These are phyloP conservation scores for Gymnarchus niloticus DNA, from an alignment of 2,113 vertebrate genomes.

Conservation along the genomic window DNA sequence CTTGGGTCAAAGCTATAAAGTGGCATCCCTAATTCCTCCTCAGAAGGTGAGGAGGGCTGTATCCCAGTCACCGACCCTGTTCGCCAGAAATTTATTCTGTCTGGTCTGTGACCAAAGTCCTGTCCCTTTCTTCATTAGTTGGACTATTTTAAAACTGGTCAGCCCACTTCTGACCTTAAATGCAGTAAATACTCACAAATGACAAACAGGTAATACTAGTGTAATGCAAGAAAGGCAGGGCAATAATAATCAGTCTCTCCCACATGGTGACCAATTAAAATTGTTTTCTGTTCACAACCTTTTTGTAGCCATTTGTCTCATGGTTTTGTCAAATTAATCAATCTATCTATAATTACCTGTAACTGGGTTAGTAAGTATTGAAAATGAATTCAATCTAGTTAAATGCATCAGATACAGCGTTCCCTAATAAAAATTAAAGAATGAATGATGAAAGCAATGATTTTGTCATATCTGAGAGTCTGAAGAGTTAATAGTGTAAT, in stretches of 20 bases:
- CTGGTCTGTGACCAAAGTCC: too few species aligned
- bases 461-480: background rate
- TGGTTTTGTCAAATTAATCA: slow-evolving; percentile 35
- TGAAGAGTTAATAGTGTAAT: slow-evolving; percentile 1
- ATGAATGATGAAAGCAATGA: background rate
- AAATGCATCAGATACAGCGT: background rate
- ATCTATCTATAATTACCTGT: background rate
- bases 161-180: too few species aligned
- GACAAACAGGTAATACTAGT: too few species aligned
- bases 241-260: slow-evolving; percentile 6
- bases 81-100: too few species aligned
- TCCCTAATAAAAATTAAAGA: background rate
- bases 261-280: slow-evolving; percentile 20
- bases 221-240: background rate
- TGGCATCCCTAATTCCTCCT: too few species aligned
- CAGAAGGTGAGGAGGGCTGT: too few species aligned
- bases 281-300: background rate
- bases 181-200: too few species aligned
- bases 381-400: background rate
- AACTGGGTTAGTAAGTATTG: background rate
- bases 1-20: too few species aligned
- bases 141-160: too few species aligned
- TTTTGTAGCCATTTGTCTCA: slow-evolving; percentile 18
- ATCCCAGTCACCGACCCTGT: too few species aligned
- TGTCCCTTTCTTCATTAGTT: too few species aligned